Evolutionary conservation across 2,888 invertebrate species (phyloP), one percentile per base, ranked within the genome.

Genomic region (Caenorhabditis sp.): DNA sequence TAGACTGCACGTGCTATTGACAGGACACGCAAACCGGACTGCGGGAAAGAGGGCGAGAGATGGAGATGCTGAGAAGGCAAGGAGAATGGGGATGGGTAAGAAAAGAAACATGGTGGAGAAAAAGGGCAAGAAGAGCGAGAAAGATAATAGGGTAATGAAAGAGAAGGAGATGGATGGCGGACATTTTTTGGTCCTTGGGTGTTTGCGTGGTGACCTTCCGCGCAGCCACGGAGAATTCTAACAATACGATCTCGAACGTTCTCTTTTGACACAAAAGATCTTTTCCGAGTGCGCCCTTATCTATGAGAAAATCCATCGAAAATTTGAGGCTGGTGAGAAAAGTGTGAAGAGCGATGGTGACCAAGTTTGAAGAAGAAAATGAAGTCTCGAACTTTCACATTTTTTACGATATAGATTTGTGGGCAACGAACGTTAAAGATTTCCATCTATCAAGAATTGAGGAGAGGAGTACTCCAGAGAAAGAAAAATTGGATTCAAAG

Each of bases 1-100:
- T 70, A 77, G 77, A 70, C 70, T 70, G 79, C 79, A 79, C 79
- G 79, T 79, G 79, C 70, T 79, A 47, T 79, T 69, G 68, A 69
- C 68, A 77, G 56, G 77, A 68, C 69, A 54, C 44, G 44, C 64
- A 66, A 79, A 79, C 79, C 70, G 64, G 70, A 49, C 59, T 68
- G 64, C 31, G 56, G 49, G 66, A 14, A 35, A 47, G 38, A 38
- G 12, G 64, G 41, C 38, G 51, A 54, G 44, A 12, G 51, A 24
- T 26, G n/a, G 54, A 22, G 59, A n/a, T 38, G 38, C 38, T 38
- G 6, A 10, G 68, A 54, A 61, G 44, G n/a, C n/a, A n/a, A 66
- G 58, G 19, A 12, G 14, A 59, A 22, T 22, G 22, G 38, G 22
- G 19, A n/a, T 31, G 35, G 19, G 59, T 14, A 61, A n/a, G 24